Conservation (phyloP, 1,140 invertebrate genomes). For the Campoletis sonorensis region DNA sequence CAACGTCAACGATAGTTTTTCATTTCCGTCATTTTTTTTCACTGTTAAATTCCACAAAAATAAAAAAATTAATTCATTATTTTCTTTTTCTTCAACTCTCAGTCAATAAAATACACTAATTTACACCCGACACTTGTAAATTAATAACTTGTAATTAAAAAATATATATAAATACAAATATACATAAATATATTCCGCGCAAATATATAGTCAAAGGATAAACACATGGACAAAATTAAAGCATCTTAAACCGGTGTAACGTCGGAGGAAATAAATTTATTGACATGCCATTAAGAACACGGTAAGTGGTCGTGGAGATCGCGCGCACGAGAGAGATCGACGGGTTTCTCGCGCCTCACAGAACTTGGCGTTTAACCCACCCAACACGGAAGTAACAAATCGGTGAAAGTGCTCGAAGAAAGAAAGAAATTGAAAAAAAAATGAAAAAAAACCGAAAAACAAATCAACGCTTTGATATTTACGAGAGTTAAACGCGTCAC, state of each 20-base stretch:
- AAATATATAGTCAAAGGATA: neutral
- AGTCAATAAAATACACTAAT: too few species aligned
- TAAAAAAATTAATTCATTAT: too few species aligned
- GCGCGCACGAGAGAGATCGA: slow-evolving; percentile 9
- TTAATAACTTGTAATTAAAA: too few species aligned
- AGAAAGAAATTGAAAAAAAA: neutral
- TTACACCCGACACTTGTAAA: too few species aligned
- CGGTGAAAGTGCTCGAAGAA: slow-evolving; percentile 41
- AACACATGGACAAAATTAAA: slow-evolving; percentile 35
- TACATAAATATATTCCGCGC: neutral
- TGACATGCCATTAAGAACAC: slow-evolving; percentile 34
- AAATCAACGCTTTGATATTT: slow-evolving; percentile 37
- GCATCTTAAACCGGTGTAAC: slow-evolving; percentile 31
- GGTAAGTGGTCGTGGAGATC: slow-evolving; percentile 26
- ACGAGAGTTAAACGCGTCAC: slow-evolving; percentile 39
- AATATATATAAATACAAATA: neutral
- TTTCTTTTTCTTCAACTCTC: too few species aligned
- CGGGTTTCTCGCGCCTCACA: neutral
- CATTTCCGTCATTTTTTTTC: too few species aligned
- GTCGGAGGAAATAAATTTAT: slow-evolving; percentile 38
- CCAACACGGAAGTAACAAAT: slow-evolving; percentile 14
- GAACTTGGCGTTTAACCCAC: neutral
- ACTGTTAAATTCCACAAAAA: too few species aligned
- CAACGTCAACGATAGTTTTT: neutral
- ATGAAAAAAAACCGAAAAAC: too few species aligned